These are phyloP conservation scores for Trichomycterus rosablanca DNA, from an alignment of 2,113 vertebrate genomes.

Conservation along the genomic window DNA sequence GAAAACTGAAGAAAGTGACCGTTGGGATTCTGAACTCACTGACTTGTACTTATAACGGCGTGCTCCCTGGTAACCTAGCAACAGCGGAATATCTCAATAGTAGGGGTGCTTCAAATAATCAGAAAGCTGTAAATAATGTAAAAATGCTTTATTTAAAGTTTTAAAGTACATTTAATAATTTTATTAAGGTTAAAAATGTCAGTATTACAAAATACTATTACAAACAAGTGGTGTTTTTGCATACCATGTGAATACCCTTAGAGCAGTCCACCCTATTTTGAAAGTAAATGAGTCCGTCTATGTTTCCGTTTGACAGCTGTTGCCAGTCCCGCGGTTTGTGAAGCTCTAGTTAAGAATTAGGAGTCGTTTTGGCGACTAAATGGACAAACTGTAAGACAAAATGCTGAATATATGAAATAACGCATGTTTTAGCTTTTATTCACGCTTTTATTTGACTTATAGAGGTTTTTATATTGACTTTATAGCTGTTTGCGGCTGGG, in stretches of 20 bases:
- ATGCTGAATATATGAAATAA: too few relatives aligned
- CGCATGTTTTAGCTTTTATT: not conserved
- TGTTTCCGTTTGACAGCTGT: slow-evolving; percentile 36
- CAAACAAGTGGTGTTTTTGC: not conserved
- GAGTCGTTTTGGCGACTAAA: not conserved
- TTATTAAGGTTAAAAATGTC: too few relatives aligned
- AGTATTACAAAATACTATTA: too few relatives aligned
- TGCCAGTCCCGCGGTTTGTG: not conserved
- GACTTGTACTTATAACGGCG: slow-evolving; percentile 5
- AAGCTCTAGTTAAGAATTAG: not conserved
- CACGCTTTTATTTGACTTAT: not conserved
- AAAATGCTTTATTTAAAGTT: too few relatives aligned
- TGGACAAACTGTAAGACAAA: too few relatives aligned
- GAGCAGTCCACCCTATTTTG: not conserved
- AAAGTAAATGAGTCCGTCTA: slow-evolving; percentile 7
- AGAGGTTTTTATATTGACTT: not conserved
- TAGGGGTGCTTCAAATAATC: slow-evolving; percentile 2
- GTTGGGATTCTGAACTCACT: slow-evolving; percentile 7
- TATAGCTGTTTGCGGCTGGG: not conserved
- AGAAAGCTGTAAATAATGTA: not conserved
- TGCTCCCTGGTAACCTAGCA: slow-evolving; percentile 43
- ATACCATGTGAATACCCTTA: too few relatives aligned
- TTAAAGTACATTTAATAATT: too few relatives aligned
- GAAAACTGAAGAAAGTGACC: too few relatives aligned
- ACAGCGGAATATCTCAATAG: slow-evolving; percentile 27